Evolutionary conservation across 2,888 invertebrate species (phyloP), one percentile per base, ranked within the genome.

Genomic region (Coenonympha arcania): DNA sequence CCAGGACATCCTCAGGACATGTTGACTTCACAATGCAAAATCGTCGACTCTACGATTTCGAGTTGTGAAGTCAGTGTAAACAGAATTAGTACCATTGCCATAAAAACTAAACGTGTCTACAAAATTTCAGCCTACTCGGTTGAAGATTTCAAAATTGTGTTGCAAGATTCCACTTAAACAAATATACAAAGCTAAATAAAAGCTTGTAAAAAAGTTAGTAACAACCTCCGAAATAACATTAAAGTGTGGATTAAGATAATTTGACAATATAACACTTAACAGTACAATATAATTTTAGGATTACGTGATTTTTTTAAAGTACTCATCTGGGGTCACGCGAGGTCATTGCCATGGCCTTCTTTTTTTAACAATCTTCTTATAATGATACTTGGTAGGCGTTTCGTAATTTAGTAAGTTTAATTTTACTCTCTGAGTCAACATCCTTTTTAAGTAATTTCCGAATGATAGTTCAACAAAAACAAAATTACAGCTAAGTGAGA

Each of bases 341-440:
- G 37, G 37, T 37, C 37, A 37, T 37, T 37, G 8, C 20, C 22
- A 22, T 13, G 22, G 13, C 37, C 37, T 37, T 33, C 16, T n/a
- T n/a, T n/a, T 37, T 37, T 22, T 22, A 20, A 4, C 13, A 3
- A 22, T 5, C 22, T 22, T 8, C 26, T n/a, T n/a, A n/a, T n/a
- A n/a, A n/a, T n/a, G n/a, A n/a, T n/a, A n/a, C n/a, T n/a, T 28
- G 1, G 26, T 15, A 33, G 31, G 31, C 31, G 16, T 33, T 33
- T 33, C 15, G 31, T 33, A 24, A 40, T 22, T 8, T 15, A 2
- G n/a, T n/a, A 11, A 16, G 9, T 19, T 28, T 18, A 34, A 30
- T 30, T 41, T 19, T 15, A 15, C 24, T 16, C 8, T 34, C 4
- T 34, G 33, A 34, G 9, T 34, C 33, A 34, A 9, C 33, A 9